Conservation (phyloP, 2,113 vertebrate genomes). For the Trichechus manatus region DNA sequence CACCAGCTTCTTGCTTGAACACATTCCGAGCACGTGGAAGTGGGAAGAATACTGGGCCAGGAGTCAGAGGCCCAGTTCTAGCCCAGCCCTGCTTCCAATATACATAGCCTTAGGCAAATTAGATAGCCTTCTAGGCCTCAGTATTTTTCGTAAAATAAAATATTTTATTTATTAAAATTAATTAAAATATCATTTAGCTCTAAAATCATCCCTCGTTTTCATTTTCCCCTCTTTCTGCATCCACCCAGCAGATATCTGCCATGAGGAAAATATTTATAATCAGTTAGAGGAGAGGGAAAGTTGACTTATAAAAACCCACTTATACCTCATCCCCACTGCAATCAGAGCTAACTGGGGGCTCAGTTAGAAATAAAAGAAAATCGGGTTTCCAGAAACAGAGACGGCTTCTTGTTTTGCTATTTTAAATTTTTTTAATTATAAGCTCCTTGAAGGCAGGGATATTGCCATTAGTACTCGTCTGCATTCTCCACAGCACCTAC, state of each 20-base stretch:
- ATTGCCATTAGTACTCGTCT: not conserved
- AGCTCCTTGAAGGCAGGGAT: not conserved
- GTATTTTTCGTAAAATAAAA: not conserved
- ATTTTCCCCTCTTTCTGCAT: not conserved
- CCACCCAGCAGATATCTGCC: not conserved
- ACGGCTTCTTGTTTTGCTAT: not conserved
- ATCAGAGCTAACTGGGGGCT: not conserved
- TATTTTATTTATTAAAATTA: no score
- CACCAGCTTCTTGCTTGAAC: not conserved
- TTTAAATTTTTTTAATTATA: conserved; percentile 31
- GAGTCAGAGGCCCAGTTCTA: not conserved
- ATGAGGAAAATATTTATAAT: not conserved
- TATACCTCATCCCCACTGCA: not conserved
- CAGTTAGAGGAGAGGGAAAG: not conserved
- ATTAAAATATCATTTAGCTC: not conserved
- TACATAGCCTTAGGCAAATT: not conserved
- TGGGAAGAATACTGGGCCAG: not conserved
- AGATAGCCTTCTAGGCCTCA: not conserved
- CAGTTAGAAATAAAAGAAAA: conserved; percentile 30
- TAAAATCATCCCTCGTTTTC: conserved; percentile 29
- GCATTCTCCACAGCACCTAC: not conserved
- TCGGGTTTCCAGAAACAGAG: not conserved
- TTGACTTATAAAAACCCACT: not conserved
- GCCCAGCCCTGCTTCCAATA: not conserved
- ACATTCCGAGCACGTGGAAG: not conserved